A percentile compares a stretch with the other conserved stretches of the same genome.
These are phyloP conservation scores for Aselliscus stoliczkanus DNA, from an alignment of 2,797 vertebrate species.

Conservation along the genomic window DNA sequence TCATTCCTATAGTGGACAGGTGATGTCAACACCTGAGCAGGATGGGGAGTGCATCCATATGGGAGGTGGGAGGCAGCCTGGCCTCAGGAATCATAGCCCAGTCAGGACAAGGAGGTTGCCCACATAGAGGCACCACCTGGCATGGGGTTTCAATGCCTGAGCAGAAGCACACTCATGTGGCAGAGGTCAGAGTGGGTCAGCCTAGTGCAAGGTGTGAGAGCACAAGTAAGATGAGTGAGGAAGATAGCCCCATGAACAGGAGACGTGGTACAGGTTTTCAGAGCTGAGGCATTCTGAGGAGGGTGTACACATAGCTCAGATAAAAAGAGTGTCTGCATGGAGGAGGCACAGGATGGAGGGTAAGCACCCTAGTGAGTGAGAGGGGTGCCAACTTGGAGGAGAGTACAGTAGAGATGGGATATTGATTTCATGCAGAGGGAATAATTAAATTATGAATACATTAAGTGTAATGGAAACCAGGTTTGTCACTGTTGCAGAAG, in stretches of 20 bases:
- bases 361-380: neutral
- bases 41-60: too few species aligned
- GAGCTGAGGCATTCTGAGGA: neutral
- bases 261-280: neutral
- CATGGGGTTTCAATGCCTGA: neutral
- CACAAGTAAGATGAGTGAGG: neutral
- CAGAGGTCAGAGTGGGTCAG: neutral
- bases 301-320: accelerated
- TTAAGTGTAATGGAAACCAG: neutral
- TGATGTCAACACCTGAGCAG: neutral
- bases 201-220: neutral
- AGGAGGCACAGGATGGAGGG: neutral
- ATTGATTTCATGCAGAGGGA: neutral
- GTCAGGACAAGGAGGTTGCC: accelerated
- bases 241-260: neutral
- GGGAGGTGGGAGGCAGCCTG: neutral
- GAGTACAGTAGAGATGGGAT: neutral
- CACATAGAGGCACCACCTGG: neutral
- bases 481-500: neutral
- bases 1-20: neutral
- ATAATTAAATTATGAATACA: neutral
- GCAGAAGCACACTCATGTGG: neutral
- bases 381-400: neutral
- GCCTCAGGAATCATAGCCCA: neutral
- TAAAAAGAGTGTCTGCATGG: neutral